Base-by-base conservation (phyloP, 2,113 vertebrate species). In the pig (Sus scrofa) region DNA sequence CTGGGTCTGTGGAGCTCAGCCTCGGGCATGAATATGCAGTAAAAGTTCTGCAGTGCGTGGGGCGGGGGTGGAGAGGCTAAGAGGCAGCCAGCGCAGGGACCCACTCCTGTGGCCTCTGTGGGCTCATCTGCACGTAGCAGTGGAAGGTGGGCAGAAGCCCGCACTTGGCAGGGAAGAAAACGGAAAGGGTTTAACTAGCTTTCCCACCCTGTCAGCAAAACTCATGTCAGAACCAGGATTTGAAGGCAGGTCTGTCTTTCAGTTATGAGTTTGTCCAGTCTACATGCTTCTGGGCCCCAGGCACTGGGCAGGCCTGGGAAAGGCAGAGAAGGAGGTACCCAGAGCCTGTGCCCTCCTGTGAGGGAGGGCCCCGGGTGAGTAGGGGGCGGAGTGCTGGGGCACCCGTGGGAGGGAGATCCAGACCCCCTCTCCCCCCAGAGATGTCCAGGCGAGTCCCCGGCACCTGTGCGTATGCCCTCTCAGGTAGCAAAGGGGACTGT, bases 391-490 rank as follows among this genome's bases (percentile, higher is more conserved):
- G 12, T 3, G 2, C 16, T 4, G 1, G 0, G 3, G 30, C 1
- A 0, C 19, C 3, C 2, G 0, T 1, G 0, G 3, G 3, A 1
- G 16, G 1, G 22, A 16, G 24, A 58, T 8, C 12, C 20, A 9
- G n/a, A 24, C 19, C 12, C n/a, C 50, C 26, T 11, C 4, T 18
- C 8, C 10, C 26, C 22, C 18, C 4, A 15, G 14, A 2, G 15
- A 14, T 2, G 24, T 24, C n/a, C 37, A 18, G 20, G 2, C 14
- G 37, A 13, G 34, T 32, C 32, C 52, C 75, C 19, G 6, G 26
- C 52, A 5, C 39, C 60, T 27, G 44, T 7, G 62, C 30, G 3
- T 30, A 7, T 7, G 30, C 6, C 15, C 27, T 22, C 30, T 54
- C 5, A 8, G 11, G 1, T 4, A 20, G 12, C 39, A 2, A 24